These are phyloP conservation scores for Microvelia longipes DNA, from an alignment of 1,140 invertebrate genomes.

Conservation along the genomic window DNA sequence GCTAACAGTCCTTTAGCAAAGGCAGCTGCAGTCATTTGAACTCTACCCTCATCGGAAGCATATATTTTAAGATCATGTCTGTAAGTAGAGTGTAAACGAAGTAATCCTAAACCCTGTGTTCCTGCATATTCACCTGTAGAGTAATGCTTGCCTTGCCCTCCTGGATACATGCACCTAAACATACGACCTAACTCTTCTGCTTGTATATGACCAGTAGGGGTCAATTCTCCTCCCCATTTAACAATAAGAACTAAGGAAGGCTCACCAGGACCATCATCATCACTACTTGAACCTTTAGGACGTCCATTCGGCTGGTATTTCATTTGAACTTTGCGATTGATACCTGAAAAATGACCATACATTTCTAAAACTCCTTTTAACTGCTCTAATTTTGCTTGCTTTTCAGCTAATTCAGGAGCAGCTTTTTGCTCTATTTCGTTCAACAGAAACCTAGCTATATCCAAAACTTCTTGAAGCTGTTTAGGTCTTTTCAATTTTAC, in stretches of 20 bases:
- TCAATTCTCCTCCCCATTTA: slow-evolving; percentile 99
- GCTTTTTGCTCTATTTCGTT: slow-evolving; percentile 71
- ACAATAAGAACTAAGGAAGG: slow-evolving; percentile 87
- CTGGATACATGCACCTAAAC: slow-evolving; percentile 97
- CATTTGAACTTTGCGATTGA: slow-evolving; percentile 98
- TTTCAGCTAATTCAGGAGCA: slow-evolving; percentile 86
- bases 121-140: slow-evolving; percentile 60
- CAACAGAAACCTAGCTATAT: slow-evolving; percentile 77
- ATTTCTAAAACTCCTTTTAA: slow-evolving; percentile 97
- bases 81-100: slow-evolving; percentile 93
- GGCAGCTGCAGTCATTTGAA: slow-evolving; percentile 98
- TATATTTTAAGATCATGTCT: slow-evolving; percentile 99
- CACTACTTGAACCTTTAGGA: slow-evolving; percentile 80
- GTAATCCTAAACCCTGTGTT: slow-evolving; percentile 78
- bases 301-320: slow-evolving; percentile 95
- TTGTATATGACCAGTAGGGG: slow-evolving; percentile 90
- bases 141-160: slow-evolving; percentile 62
- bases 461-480: slow-evolving; percentile 92
- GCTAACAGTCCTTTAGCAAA: slow-evolving; percentile 96
- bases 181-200: slow-evolving; percentile 94
- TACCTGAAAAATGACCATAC: slow-evolving; percentile 99
- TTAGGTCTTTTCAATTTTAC: slow-evolving; percentile 95
- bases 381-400: slow-evolving; percentile 91
- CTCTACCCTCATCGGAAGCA: slow-evolving; percentile 95
- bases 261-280: slow-evolving; percentile 75